phyloP scores from a whole-genome alignment of 2,113 vertebrate genomes.

The Pavo muticus region DNA sequence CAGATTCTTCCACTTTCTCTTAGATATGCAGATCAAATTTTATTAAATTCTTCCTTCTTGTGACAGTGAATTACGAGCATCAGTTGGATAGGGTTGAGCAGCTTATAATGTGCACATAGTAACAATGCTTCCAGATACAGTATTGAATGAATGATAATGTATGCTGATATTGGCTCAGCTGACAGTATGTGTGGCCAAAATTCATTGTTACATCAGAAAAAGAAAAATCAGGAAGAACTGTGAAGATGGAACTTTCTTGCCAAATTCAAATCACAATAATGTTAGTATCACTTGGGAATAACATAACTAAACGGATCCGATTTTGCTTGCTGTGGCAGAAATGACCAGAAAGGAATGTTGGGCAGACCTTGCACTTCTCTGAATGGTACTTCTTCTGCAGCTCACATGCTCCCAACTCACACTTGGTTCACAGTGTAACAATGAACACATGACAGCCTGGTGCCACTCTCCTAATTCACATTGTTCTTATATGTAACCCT shows the following conservation, averaged over 20 bases:
- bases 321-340: not conserved
- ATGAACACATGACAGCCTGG: not conserved
- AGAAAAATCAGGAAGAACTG: not conserved
- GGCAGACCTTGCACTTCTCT: not conserved
- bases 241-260: slow-evolving; percentile 22
- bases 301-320: not conserved
- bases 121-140: not conserved
- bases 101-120: not conserved
- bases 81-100: not conserved
- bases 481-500: slow-evolving; percentile 57
- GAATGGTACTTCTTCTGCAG: not conserved
- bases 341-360: not conserved
- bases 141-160: not conserved
- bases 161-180: slow-evolving; percentile 32
- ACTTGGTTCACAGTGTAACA: not conserved
- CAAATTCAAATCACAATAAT: slow-evolving; percentile 8
- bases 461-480: slow-evolving; percentile 4
- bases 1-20: not conserved
- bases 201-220: not conserved
- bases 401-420: not conserved
- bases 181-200: not conserved
- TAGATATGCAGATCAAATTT: not conserved
- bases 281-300: not conserved
- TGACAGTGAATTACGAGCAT: not conserved
- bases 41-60: not conserved